Base-by-base conservation (phyloP, 2,113 vertebrate genomes). In the Chiloscyllium plagiosum region DNA sequence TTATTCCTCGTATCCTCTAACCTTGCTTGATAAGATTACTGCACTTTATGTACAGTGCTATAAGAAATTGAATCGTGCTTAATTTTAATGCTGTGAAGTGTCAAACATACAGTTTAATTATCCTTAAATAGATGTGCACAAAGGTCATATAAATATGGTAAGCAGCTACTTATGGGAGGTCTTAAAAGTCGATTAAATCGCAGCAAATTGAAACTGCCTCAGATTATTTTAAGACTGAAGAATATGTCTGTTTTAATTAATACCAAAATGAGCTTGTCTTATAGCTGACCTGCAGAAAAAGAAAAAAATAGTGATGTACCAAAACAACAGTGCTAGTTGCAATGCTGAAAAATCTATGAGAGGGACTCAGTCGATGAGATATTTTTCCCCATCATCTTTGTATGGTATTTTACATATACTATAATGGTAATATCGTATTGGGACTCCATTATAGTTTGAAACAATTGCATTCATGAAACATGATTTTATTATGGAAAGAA, bases 191-290 rank as follows among this genome's bases (percentile, higher is more conserved):
- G 89, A 37, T 66, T 92, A 65, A 92, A 66, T 47, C 15, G 89
- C 56, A 65, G 65, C 89, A 92, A 92, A 92, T 92, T 92, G 89
- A 92, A 92, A 92, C 61, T 66, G 89, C 89, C 89, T 92, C 33
- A 66, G 17, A 37, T 66, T 56, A 92, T 66, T 92, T 13, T 37
- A 12, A 61, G 56, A 61, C 7, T 10, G 56, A 61, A 61, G 89
- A 65, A 66, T 66, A 33, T 92, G 56, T 61, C 87, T 61, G 87
- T 90, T 92, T 92, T 37, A 92, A n/a, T 92, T 65, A 92, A 66
- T 37, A 92, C 29, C 89, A 92, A 90, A 92, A 10, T 92, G 89
- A 92, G 89, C 56, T 92, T 92, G 15, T 66, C 15, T 65, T 33
- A 66, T 22, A 92, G 52, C 29, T 92, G 15, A 61, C 52, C 66